Evolutionary conservation across 2,113 vertebrate species (phyloP).

Genomic region (Rana temporaria): DNA sequence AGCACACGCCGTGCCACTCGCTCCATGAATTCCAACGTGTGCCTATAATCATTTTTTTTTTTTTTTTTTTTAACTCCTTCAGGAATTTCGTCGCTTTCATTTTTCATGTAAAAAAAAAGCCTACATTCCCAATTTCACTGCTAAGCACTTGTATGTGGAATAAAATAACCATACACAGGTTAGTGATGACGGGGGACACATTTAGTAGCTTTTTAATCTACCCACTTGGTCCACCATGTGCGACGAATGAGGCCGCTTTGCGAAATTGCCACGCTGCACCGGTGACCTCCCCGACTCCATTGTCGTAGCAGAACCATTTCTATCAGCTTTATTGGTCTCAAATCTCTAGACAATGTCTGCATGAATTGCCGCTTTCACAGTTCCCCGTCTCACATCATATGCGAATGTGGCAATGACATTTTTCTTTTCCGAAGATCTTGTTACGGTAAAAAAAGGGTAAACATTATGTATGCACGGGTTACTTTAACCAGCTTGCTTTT

Average conservation of each 20-base stretch:
- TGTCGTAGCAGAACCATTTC: constrained; percentile 44
- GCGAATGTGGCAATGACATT: neutral
- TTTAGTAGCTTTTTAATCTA: constrained; percentile 41
- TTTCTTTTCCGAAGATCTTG: constrained; percentile 11
- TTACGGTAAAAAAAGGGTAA: neutral
- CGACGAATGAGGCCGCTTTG: constrained; percentile 45
- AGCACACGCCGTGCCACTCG: neutral
- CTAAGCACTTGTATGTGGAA: constrained; percentile 22
- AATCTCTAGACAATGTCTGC: constrained; percentile 44
- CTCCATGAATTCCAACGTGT: neutral
- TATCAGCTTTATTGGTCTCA: constrained; percentile 46
- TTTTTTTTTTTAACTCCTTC: constrained; percentile 11
- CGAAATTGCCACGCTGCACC: constrained; percentile 40
- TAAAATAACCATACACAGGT: constrained; percentile 42
- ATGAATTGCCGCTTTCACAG: constrained; percentile 35
- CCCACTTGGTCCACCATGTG: constrained; percentile 47
- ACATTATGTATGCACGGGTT: constrained; percentile 22
- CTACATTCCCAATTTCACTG: constrained; percentile 31
- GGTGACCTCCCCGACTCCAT: constrained; percentile 41
- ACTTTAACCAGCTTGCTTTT: constrained; percentile 26
- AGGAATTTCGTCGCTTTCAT: constrained; percentile 1
- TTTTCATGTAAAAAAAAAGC: constrained; percentile 27
- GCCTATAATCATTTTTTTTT: neutral
- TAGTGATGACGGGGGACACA: constrained; percentile 47
- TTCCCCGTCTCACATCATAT: constrained; percentile 21